These are phyloP conservation scores for Ahaetulla prasina DNA, from an alignment of 2,113 vertebrate species.

Conservation along the genomic window DNA sequence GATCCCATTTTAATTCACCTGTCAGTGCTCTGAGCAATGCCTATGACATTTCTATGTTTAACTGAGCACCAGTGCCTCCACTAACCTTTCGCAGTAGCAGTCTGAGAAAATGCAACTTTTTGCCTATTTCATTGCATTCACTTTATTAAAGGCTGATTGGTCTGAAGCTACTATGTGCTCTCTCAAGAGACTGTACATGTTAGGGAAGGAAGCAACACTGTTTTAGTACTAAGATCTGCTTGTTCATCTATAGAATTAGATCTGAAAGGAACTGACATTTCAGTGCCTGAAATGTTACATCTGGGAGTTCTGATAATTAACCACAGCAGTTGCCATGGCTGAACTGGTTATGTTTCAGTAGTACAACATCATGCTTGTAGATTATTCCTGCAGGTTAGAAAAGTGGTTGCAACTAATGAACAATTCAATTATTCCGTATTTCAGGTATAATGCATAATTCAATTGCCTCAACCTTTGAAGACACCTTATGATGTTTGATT, in stretches of 20 bases:
- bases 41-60: not conserved
- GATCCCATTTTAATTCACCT: not conserved
- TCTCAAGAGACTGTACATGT: not conserved
- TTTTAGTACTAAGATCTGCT: not conserved
- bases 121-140: not conserved
- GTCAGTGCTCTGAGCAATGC: not conserved
- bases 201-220: not conserved
- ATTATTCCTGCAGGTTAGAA: not conserved
- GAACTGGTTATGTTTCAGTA: not conserved
- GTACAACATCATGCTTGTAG: not conserved
- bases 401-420: not conserved
- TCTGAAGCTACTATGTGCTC: not conserved
- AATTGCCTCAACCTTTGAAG: not conserved
- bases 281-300: not conserved
- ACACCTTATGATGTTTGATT: not conserved
- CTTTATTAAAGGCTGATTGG: not conserved
- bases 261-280: not conserved
- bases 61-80: not conserved
- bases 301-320: not conserved
- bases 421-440: not conserved
- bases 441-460: not conserved
- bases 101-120: not conserved
- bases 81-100: not conserved
- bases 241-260: not conserved
- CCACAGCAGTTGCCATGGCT: not conserved